These are phyloP conservation scores for Pipistrellus pipistrellus DNA, from an alignment of 2,797 vertebrate species.

Conservation along the genomic window DNA sequence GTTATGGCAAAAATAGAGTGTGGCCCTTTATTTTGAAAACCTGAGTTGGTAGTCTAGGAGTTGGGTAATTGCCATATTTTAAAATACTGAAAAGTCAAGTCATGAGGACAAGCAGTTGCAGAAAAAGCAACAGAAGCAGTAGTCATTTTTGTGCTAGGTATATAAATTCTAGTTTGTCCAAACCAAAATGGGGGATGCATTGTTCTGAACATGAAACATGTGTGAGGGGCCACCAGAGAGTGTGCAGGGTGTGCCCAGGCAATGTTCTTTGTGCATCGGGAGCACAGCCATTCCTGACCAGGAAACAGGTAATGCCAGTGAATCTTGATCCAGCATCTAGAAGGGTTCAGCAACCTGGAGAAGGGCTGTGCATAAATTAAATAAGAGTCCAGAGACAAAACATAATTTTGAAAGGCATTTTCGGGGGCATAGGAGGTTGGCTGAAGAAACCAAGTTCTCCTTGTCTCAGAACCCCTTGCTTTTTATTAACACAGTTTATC, in stretches of 20 bases:
- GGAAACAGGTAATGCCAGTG: not conserved
- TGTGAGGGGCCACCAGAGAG: not conserved
- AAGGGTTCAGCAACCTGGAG: no score
- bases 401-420: no score
- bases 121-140: not conserved
- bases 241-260: fast-evolving
- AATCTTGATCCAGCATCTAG: no score
- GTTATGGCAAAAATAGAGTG: not conserved
- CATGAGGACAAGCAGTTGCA: not conserved
- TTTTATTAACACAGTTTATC: no score
- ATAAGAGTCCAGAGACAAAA: no score
- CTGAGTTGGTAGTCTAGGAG: not conserved
- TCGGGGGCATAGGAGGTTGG: no score
- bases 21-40: not conserved
- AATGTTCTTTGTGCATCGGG: not conserved
- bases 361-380: no score
- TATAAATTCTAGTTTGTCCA: not conserved
- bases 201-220: not conserved
- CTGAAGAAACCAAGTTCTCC: no score
- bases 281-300: not conserved
- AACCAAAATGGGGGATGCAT: not conserved
- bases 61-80: not conserved
- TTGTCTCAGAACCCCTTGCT: no score
- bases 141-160: not conserved
- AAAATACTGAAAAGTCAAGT: not conserved